Conservation (phyloP, 2,113 vertebrate genomes). For the Myrmecobius fasciatus region DNA sequence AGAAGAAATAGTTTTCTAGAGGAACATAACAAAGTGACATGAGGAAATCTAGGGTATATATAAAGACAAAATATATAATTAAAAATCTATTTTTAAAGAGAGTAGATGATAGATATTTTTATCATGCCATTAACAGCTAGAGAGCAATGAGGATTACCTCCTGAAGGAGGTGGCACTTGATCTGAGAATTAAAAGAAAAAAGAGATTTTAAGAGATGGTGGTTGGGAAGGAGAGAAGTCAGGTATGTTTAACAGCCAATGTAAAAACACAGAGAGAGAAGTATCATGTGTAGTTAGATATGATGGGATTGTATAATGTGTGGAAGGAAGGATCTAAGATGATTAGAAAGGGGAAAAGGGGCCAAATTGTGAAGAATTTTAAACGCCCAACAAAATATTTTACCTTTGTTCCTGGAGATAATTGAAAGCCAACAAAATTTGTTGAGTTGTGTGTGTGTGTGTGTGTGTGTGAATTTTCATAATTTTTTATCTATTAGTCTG, state of each 20-base stretch:
- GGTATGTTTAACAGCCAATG: not conserved
- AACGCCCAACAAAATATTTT: not conserved
- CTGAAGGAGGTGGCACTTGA: not conserved
- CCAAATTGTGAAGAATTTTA: not conserved
- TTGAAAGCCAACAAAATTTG: not conserved
- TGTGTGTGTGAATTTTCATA: not conserved
- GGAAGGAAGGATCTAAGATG: not conserved
- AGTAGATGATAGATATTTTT: not conserved
- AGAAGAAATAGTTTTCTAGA: not conserved
- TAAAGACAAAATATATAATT: not conserved
- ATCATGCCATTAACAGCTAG: not conserved
- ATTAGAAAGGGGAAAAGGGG: not conserved
- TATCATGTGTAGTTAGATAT: not conserved
- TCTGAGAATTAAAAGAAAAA: not conserved
- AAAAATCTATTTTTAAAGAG: not conserved
- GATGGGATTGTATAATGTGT: not conserved
- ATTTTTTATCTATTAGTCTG: not conserved
- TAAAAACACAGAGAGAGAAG: not conserved
- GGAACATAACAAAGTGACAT: too few species aligned
- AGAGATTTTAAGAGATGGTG: not conserved
- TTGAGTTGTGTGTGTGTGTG: not conserved
- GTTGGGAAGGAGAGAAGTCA: not conserved
- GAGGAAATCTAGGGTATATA: not conserved
- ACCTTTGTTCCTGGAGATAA: not conserved
- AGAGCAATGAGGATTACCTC: not conserved